Evolutionary conservation across 2,113 vertebrate species (phyloP), one percentile per base, ranked within the genome.

Genomic region (Crocuta crocuta): DNA sequence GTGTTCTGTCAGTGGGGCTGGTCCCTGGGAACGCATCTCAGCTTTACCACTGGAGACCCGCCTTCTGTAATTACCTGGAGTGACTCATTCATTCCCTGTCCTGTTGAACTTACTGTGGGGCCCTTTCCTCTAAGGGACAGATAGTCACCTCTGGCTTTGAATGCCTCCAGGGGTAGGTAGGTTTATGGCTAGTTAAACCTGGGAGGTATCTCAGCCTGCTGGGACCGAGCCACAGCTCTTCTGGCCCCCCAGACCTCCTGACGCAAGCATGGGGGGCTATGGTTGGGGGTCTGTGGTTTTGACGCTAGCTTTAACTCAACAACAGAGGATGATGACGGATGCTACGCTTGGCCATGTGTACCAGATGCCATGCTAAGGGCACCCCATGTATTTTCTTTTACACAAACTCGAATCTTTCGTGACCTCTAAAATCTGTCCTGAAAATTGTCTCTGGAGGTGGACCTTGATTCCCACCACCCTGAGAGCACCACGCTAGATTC

Each of bases 71-170:
- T 85, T 87, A 43, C 81, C 70, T 61, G 48, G 9, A 90, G 28
- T 85, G 78, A 93, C 10, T 93, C 93, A 90, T 87, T 93, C 93
- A 87, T 83, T 95, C 31, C 31, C 48, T 76, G 5, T 78, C 89
- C 58, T 81, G 39, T 35, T 82, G 43, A 81, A 28, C 13, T 48
- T n/a, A 17, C 50, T 21, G 43, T 16, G 35, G 55, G 48, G 28
- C 58, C 58, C 7, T 45, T 83, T 76, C 73, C 50, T 68, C 39
- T 45, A 65, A 4, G 15, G 48, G 73, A 86, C 28, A 65, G 84
- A 15, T 0, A 4, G 31, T 74, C 21, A 65, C 17, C 2, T 73
- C 48, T 31, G 58, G 45, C 76, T 79, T 61, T 73, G 33, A 73
- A 63, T 28, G 53, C 58, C 65, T 66, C 39, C 11, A 1, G 28